Conservation (phyloP, 2,888 invertebrate species). For the Drosophila maculinotata region DNA sequence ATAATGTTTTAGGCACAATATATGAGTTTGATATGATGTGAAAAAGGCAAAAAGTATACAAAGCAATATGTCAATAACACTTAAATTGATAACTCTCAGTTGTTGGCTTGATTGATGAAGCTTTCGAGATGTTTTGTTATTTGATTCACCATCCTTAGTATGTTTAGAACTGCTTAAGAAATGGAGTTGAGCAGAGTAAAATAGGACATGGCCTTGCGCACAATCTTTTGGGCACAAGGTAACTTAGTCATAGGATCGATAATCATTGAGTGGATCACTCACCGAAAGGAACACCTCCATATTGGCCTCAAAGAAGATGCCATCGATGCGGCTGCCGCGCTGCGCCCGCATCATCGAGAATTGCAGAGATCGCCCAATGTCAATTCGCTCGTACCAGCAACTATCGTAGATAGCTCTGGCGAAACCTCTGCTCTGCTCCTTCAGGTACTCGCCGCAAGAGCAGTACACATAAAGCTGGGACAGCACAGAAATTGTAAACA, state of each 20-base stretch:
- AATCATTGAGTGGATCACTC: neutral
- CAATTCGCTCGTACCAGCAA: conserved; percentile 40
- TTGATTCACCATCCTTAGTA: too few relatives aligned
- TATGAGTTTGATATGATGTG: too few relatives aligned
- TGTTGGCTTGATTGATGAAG: too few relatives aligned
- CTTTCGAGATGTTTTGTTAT: too few relatives aligned
- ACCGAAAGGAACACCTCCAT: conserved; percentile 60
- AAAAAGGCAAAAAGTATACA: too few relatives aligned
- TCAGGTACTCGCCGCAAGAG: conserved; percentile 57
- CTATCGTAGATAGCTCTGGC: conserved; percentile 56
- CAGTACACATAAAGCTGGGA: conserved; percentile 58
- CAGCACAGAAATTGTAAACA: conserved; percentile 44
- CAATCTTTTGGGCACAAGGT: conserved; percentile 44
- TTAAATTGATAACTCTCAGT: too few relatives aligned
- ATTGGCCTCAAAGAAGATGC: conserved; percentile 63
- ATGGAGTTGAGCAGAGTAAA: conserved; percentile 56
- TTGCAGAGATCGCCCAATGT: conserved; percentile 26
- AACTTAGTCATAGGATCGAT: neutral
- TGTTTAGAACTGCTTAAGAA: conserved; percentile 24
- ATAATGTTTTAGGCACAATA: too few relatives aligned
- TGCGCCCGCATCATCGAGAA: conserved; percentile 61
- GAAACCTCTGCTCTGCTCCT: conserved; percentile 46
- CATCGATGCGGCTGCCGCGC: conserved; percentile 42
- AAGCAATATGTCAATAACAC: too few relatives aligned
- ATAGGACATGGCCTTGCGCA: conserved; percentile 61